These are phyloP conservation scores for Scomber colias DNA, from an alignment of 2,113 vertebrate genomes.

Conservation along the genomic window DNA sequence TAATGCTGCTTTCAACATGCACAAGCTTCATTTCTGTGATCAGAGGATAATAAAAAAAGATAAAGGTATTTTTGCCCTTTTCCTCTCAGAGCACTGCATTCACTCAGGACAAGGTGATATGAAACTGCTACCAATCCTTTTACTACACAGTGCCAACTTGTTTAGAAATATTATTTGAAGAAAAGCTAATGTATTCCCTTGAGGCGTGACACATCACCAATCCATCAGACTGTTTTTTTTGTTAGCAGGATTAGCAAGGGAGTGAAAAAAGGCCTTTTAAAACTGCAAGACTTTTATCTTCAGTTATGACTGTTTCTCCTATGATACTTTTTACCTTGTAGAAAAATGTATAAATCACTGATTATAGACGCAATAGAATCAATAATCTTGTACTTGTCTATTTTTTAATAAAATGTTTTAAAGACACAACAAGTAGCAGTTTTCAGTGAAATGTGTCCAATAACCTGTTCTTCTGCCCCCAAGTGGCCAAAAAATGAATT, in stretches of 20 bases:
- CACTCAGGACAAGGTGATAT: neutral
- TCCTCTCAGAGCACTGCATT: neutral
- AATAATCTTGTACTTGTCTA: no score
- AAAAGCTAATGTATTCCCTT: conserved; percentile 27
- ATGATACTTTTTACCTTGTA: neutral
- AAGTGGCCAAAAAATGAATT: no score
- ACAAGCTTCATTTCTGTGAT: neutral
- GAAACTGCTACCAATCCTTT: conserved; percentile 16
- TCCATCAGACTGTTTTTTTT: conserved; percentile 20
- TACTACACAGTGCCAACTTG: neutral
- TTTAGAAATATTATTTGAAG: conserved; percentile 14
- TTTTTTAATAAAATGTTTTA: no score
- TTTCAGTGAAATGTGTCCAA: no score
- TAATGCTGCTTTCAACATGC: neutral
- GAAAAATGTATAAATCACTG: neutral
- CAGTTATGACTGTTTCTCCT: neutral
- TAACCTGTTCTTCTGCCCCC: no score
- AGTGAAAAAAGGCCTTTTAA: neutral
- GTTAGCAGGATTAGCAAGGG: conserved; percentile 15
- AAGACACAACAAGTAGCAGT: no score
- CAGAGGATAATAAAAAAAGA: neutral
- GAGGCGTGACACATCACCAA: conserved; percentile 21
- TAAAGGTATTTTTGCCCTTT: neutral
- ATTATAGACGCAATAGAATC: no score
- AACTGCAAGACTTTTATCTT: conserved; percentile 8